phyloP scores from a whole-genome alignment of 1,140 invertebrate genomes.

The Bombus difficillimus region DNA sequence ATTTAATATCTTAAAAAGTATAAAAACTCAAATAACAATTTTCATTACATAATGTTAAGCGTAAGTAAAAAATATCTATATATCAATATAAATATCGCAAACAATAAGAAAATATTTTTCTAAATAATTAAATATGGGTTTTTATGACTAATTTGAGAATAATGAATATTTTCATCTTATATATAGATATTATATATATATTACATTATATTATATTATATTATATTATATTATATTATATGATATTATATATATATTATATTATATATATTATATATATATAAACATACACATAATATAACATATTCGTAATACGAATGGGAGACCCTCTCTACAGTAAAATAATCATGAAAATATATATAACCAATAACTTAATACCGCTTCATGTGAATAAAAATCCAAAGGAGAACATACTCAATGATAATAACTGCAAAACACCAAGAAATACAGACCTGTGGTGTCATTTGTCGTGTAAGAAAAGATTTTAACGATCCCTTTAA shows the following conservation, averaged over 20 bases:
- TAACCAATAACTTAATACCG: slow-evolving; percentile 38
- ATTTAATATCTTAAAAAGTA: slow-evolving; percentile 35
- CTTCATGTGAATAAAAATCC: slow-evolving; percentile 58
- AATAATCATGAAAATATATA: background rate
- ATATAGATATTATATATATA: background rate
- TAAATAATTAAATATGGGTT: background rate
- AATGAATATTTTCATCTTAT: background rate
- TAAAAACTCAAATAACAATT: slow-evolving; percentile 41
- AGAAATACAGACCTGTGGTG: slow-evolving; percentile 70
- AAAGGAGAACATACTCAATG: slow-evolving; percentile 60
- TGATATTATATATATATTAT: background rate
- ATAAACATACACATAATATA: too few relatives aligned
- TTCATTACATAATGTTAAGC: slow-evolving; percentile 17
- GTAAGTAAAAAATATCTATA: background rate
- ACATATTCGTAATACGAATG: background rate
- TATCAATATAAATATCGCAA: slow-evolving; percentile 1
- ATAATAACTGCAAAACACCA: slow-evolving; percentile 64
- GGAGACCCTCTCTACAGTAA: background rate
- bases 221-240: too few relatives aligned
- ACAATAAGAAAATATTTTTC: slow-evolving; percentile 9
- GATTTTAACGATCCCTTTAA: slow-evolving; percentile 80
- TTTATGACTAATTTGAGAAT: background rate
- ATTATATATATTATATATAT: too few relatives aligned
- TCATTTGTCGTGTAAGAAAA: slow-evolving; percentile 76
- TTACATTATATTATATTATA: background rate